Evolutionary conservation across 2,797 vertebrate species (phyloP).

Genomic region (Epinephelus awoara): DNA sequence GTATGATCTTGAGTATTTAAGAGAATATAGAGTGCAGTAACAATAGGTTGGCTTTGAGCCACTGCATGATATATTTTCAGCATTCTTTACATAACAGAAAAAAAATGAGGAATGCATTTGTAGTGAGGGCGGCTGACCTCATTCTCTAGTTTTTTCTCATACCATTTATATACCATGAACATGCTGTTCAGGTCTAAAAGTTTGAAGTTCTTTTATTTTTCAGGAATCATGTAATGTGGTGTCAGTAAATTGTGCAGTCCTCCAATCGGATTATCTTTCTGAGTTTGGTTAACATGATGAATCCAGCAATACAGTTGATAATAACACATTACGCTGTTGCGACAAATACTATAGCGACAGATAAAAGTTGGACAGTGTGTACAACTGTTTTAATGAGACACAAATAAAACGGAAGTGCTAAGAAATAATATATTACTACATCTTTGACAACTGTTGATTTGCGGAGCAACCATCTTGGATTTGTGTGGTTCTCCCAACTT

Average conservation of each 20-base stretch:
- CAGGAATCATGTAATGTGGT: neutral
- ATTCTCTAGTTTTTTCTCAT: conserved; percentile 20
- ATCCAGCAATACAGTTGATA: neutral
- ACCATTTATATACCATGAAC: conserved; percentile 7
- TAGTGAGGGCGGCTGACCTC: conserved; percentile 1
- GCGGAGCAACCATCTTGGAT: no score
- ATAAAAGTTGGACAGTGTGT: no score
- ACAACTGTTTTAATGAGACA: no score
- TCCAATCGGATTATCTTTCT: neutral
- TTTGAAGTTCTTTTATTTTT: neutral
- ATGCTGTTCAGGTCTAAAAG: neutral
- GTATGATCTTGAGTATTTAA: conserved; percentile 1
- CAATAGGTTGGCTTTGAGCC: conserved; percentile 32
- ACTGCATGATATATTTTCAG: conserved; percentile 8
- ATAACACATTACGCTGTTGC: no score
- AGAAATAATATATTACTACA: no score
- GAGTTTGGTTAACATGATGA: neutral
- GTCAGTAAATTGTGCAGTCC: neutral
- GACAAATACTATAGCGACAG: no score
- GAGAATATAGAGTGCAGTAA: conserved; percentile 13
- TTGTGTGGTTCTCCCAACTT: no score
- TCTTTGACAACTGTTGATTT: no score
- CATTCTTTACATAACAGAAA: neutral
- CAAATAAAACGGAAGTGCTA: no score
- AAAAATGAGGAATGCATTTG: neutral